Percentiles rank a stretch among this genome's conserved stretches.
phyloP scores from a whole-genome alignment of 1,140 invertebrate species.

The Probaryconus sp. region DNA sequence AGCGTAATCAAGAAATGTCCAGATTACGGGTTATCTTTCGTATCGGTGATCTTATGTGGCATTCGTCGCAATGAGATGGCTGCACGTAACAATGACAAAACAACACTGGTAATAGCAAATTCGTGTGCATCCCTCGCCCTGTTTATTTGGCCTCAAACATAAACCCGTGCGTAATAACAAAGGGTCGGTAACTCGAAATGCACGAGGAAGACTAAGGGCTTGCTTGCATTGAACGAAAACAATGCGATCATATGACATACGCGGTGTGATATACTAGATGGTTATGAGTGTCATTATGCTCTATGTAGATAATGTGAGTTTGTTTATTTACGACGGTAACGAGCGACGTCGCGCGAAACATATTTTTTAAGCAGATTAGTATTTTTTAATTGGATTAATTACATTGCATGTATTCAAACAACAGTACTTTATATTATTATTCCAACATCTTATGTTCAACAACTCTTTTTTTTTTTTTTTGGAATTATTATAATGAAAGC shows the following conservation, averaged over 20 bases:
- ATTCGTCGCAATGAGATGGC: constrained; percentile 38
- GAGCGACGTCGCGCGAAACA: constrained; percentile 16
- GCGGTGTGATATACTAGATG: constrained; percentile 46
- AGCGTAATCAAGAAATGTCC: constrained; percentile 29
- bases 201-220: constrained; percentile 47
- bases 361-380: constrained; percentile 35
- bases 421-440: no score
- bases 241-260: constrained; percentile 56
- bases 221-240: constrained; percentile 52
- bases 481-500: no score
- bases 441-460: no score
- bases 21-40: constrained; percentile 24
- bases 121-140: constrained; percentile 41
- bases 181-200: constrained; percentile 56
- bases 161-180: constrained; percentile 55
- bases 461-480: no score
- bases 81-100: constrained; percentile 53
- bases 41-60: constrained; percentile 37
- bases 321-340: constrained; percentile 50
- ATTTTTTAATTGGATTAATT: constrained; percentile 16
- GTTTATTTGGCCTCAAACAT: constrained; percentile 55
- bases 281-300: constrained; percentile 57
- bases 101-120: constrained; percentile 41
- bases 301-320: constrained; percentile 30
- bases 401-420: no score